Evolutionary conservation across 2,113 vertebrate genomes (phyloP).

Genomic region (Lutjanus erythropterus): DNA sequence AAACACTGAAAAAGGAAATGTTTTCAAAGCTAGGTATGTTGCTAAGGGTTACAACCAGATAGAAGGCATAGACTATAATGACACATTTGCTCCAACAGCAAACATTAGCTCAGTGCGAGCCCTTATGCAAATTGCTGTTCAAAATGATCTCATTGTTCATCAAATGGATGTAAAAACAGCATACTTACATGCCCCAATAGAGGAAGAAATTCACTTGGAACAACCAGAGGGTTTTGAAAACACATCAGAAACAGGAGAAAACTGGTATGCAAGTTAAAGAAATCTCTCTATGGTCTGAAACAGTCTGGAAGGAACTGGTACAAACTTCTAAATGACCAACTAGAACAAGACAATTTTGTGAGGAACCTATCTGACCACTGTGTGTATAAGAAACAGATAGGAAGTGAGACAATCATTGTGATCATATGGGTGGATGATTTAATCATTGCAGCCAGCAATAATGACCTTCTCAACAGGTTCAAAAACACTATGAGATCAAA

Average conservation of each 20-base stretch:
- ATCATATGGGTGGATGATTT: background rate
- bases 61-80: background rate
- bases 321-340: background rate
- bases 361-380: background rate
- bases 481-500: background rate
- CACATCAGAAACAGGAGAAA: background rate
- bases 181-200: background rate
- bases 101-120: background rate
- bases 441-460: background rate
- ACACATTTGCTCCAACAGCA: background rate
- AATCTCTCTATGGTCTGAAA: background rate
- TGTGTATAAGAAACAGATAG: background rate
- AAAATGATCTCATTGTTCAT: background rate
- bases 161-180: conserved; percentile 5
- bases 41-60: background rate
- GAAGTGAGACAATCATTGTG: background rate
- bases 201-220: background rate
- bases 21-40: background rate
- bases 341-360: background rate
- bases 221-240: background rate
- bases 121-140: background rate
- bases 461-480: too few relatives aligned
- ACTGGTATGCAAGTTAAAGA: background rate
- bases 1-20: background rate
- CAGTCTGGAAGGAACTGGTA: background rate